phyloP scores from a whole-genome alignment of 2,113 vertebrate genomes.

The Hippocampus comes region DNA sequence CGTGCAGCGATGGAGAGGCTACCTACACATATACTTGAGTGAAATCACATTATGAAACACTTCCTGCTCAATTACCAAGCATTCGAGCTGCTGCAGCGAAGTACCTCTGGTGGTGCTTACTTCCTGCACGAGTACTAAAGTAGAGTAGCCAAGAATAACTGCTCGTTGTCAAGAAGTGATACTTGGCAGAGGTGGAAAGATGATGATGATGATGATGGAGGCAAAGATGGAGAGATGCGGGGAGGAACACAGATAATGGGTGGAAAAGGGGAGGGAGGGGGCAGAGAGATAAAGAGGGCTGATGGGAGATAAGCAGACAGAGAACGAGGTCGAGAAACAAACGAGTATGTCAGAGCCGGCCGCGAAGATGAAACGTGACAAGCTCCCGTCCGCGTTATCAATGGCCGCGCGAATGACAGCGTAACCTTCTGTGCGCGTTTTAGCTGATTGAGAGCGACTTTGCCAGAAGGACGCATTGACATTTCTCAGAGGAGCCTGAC shows the following conservation, averaged over 20 bases:
- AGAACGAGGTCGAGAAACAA: constrained; percentile 55
- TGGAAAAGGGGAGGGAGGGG: constrained; percentile 23
- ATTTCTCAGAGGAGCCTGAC: constrained; percentile 66
- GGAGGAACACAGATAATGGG: constrained; percentile 11
- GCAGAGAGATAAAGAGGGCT: constrained; percentile 45
- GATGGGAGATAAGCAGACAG: constrained; percentile 61
- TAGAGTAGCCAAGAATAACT: constrained; percentile 33
- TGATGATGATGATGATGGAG: constrained; percentile 24
- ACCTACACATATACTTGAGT: background rate
- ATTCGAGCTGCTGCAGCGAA: background rate
- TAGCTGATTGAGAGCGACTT: constrained; percentile 68
- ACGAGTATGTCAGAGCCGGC: constrained; percentile 64
- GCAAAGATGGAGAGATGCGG: constrained; percentile 17
- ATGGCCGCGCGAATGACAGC: constrained; percentile 65
- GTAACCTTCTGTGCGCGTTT: constrained; percentile 64
- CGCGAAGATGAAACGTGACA: constrained; percentile 63
- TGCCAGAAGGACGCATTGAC: constrained; percentile 71
- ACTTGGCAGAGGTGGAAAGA: constrained; percentile 23
- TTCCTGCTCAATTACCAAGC: background rate
- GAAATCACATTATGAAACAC: constrained; percentile 3
- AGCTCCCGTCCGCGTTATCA: constrained; percentile 56
- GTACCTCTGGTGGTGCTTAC: constrained; percentile 1
- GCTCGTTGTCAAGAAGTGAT: constrained; percentile 46
- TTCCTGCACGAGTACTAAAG: constrained; percentile 41
- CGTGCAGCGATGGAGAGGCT: background rate